Evolutionary conservation across 2,888 invertebrate species (phyloP), one percentile per base, ranked within the genome.

Genomic region (Mesodorylaimus sp.): DNA sequence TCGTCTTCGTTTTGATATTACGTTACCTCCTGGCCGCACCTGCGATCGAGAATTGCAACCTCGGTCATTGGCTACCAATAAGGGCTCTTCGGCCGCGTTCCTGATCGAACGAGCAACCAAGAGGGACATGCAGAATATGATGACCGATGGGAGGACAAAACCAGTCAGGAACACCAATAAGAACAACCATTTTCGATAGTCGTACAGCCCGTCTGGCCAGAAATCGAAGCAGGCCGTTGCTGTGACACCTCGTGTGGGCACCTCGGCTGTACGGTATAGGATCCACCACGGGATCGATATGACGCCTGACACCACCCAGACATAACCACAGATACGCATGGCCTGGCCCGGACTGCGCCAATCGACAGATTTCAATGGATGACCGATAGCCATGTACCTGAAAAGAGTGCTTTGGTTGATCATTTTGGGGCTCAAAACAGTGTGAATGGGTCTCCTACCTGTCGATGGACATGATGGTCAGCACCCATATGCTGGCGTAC

Each of bases 381-480:
- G 47, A 3, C 23, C 19, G 10, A 46, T 13, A 24, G 47, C 47
- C 24, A 38, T 7, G 38, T 46, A 46, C 5, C n/a, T n/a, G n/a
- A n/a, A n/a, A n/a, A n/a, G n/a, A n/a, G n/a, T n/a, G n/a, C n/a
- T n/a, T n/a, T n/a, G n/a, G n/a, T n/a, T n/a, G n/a, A n/a, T n/a
- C n/a, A n/a, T n/a, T n/a, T n/a, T n/a, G n/a, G n/a, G n/a, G n/a
- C n/a, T n/a, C n/a, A n/a, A n/a, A n/a, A n/a, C n/a, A n/a, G n/a
- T n/a, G n/a, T n/a, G n/a, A n/a, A n/a, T n/a, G n/a, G n/a, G n/a
- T n/a, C n/a, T n/a, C n/a, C n/a, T n/a, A n/a, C n/a, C 47, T n/a
- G 5, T 46, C 47, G 5, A 46, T 36, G 16, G 36, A 37, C 47
- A 46, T 46, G 3, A 46, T 3, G 21, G 47, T 46, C 10, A 46